Conservation (phyloP, 2,113 vertebrate genomes). For the Varanus salvator region DNA sequence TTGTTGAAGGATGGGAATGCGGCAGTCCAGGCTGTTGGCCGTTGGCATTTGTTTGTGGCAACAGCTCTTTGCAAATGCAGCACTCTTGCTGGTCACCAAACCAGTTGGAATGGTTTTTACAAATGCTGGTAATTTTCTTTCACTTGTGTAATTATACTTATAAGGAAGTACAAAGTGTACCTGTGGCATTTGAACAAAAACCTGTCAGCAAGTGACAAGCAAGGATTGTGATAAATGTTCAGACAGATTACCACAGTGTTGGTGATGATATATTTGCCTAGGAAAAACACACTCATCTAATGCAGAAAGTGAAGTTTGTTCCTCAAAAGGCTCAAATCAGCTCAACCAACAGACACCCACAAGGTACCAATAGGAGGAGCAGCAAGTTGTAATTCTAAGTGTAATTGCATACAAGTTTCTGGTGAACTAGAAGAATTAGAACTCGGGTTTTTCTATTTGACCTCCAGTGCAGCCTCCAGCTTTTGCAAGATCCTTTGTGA, state of each 20-base stretch:
- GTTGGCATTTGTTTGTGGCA: neutral
- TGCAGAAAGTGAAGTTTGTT: neutral
- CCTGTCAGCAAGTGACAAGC: neutral
- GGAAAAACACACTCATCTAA: neutral
- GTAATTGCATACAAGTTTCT: neutral
- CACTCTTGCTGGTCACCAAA: constrained; percentile 15
- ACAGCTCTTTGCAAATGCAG: neutral
- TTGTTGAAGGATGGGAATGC: neutral
- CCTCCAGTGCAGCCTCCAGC: too few relatives aligned
- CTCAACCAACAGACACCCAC: neutral
- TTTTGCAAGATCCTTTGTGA: neutral
- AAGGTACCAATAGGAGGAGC: too few relatives aligned
- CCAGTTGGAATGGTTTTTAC: constrained; percentile 19
- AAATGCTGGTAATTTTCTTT: constrained; percentile 14
- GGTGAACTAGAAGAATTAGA: neutral
- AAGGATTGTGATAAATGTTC: neutral
- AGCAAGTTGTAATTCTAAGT: neutral
- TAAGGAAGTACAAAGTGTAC: constrained; percentile 19
- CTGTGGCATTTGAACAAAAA: constrained; percentile 33
- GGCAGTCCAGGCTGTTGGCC: neutral
- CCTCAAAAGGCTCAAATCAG: neutral
- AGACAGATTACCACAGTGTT: neutral
- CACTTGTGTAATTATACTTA: neutral
- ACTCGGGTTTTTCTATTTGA: neutral
- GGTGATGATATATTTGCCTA: neutral